These are phyloP conservation scores for Coregonus suidteri DNA, from an alignment of 2,797 vertebrate genomes.

Conservation along the genomic window DNA sequence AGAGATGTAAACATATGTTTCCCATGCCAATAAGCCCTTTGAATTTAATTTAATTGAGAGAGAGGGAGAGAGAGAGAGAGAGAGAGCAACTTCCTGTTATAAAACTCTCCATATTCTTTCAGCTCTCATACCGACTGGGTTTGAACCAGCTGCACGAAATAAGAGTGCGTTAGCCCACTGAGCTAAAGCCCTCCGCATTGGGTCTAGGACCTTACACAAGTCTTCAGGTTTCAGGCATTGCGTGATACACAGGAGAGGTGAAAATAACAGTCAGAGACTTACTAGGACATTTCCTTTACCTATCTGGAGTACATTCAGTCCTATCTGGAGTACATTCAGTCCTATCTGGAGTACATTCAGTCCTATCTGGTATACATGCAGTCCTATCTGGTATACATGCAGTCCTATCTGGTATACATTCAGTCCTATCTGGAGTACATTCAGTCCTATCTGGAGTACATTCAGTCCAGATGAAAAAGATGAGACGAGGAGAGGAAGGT, in stretches of 20 bases:
- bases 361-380: too few relatives aligned
- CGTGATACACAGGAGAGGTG: neutral
- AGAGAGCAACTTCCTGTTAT: slow-evolving; percentile 10
- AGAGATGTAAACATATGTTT: too few relatives aligned
- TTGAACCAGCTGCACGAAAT: neutral
- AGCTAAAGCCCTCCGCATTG: neutral
- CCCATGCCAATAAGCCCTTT: too few relatives aligned
- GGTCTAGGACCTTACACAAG: neutral
- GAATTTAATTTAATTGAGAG: too few relatives aligned
- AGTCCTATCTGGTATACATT: too few relatives aligned
- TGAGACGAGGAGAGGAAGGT: slow-evolving; percentile 31
- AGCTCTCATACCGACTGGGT: neutral
- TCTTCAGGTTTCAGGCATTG: neutral
- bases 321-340: too few relatives aligned
- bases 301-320: too few relatives aligned
- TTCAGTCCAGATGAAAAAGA: neutral
- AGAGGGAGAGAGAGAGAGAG: neutral
- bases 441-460: too few relatives aligned
- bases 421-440: too few relatives aligned
- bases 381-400: too few relatives aligned
- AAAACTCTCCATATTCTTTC: slow-evolving; percentile 3
- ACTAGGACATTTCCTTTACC: too few relatives aligned
- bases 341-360: too few relatives aligned
- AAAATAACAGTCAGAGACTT: neutral
- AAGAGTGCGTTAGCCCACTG: neutral